phyloP scores from a whole-genome alignment of 2,888 invertebrate genomes.

The Vesta saturnalis region DNA sequence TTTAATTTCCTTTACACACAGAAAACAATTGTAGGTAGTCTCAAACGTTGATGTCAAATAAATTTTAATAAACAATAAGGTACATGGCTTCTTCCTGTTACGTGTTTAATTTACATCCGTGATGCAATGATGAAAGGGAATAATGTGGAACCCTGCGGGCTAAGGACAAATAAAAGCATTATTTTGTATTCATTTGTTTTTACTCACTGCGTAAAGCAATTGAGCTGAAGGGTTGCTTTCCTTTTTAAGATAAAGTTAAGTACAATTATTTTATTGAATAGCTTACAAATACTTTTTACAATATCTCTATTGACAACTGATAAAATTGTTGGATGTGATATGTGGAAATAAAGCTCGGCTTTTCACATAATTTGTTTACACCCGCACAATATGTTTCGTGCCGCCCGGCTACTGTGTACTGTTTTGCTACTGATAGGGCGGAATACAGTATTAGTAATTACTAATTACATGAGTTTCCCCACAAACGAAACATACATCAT shows the following conservation, averaged over 20 bases:
- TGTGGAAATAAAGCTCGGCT: slow-evolving; percentile 21
- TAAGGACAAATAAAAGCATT: slow-evolving; percentile 9
- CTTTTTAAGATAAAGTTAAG: neutral
- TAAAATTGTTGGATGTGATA: slow-evolving; percentile 6
- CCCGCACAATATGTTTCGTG: slow-evolving; percentile 41
- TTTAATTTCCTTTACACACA: neutral
- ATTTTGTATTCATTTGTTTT: neutral
- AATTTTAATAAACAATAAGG: neutral
- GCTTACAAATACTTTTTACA: neutral
- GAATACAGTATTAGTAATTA: slow-evolving; percentile 49
- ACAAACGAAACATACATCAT: slow-evolving; percentile 53
- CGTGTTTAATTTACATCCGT: slow-evolving; percentile 12
- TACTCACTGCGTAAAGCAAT: neutral
- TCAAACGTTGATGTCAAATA: neutral
- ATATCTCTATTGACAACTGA: slow-evolving; percentile 5
- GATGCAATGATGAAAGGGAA: neutral
- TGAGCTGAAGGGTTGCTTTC: neutral
- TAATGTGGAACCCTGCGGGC: neutral
- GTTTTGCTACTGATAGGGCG: slow-evolving; percentile 40
- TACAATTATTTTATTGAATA: neutral
- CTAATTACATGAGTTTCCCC: slow-evolving; percentile 53
- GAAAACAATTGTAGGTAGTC: neutral
- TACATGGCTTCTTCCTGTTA: neutral
- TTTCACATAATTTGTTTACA: slow-evolving; percentile 37
- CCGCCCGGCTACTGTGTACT: slow-evolving; percentile 32